These are phyloP conservation scores for Dryocosmus kuriphilus DNA, from an alignment of 2,888 invertebrate genomes.

Conservation along the genomic window DNA sequence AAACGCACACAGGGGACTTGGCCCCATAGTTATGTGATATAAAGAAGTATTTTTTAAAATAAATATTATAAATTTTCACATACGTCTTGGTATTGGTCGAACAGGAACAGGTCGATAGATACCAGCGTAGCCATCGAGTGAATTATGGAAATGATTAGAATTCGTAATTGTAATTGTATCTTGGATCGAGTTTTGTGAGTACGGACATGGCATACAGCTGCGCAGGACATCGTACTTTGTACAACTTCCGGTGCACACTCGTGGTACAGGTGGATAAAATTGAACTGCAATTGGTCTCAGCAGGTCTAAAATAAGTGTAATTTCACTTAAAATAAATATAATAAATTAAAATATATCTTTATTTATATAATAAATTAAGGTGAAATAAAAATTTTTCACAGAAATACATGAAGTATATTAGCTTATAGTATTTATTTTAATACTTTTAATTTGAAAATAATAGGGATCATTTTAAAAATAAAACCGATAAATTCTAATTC, in stretches of 20 bases:
- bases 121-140: constrained; percentile 63
- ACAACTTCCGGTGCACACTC: constrained; percentile 64
- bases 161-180: constrained; percentile 44
- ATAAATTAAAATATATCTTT: not conserved
- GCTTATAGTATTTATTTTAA: too few species aligned
- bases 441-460: too few species aligned
- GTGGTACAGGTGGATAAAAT: constrained; percentile 56
- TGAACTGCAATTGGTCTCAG: constrained; percentile 60
- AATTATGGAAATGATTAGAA: constrained; percentile 46
- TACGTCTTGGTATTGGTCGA: constrained; percentile 69
- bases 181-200: constrained; percentile 37
- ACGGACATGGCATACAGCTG: constrained; percentile 56
- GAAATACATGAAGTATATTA: too few species aligned
- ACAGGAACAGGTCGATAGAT: constrained; percentile 68
- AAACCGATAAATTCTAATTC: too few species aligned
- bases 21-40: too few species aligned
- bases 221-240: constrained; percentile 62
- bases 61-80: constrained; percentile 46
- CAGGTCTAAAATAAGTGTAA: constrained; percentile 52
- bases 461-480: too few species aligned
- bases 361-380: not conserved
- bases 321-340: not conserved
- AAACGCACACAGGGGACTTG: too few species aligned
- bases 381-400: too few species aligned
- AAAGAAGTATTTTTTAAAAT: too few species aligned